A percentile compares a stretch with the other conserved stretches of the same genome.
These are phyloP conservation scores for Sakesphorus luctuosus DNA, from an alignment of 2,113 vertebrate genomes.

Conservation along the genomic window DNA sequence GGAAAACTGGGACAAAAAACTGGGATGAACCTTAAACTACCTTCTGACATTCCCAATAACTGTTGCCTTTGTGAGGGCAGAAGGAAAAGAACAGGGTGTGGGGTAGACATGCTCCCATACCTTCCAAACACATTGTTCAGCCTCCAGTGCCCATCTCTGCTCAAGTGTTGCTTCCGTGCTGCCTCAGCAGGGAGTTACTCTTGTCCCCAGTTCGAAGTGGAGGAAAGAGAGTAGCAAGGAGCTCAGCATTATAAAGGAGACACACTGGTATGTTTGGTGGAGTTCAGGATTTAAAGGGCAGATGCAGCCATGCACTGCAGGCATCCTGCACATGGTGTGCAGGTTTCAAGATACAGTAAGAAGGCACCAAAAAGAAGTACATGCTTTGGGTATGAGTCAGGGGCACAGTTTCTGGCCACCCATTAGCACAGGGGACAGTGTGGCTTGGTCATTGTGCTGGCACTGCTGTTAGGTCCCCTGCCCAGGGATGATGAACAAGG, in stretches of 20 bases:
- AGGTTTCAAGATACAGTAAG: not conserved
- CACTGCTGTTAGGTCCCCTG: not conserved
- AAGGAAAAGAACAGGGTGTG: not conserved
- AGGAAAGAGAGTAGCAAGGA: not conserved
- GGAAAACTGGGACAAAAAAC: not conserved
- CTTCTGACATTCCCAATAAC: not conserved
- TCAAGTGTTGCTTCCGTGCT: not conserved
- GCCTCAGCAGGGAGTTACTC: not conserved
- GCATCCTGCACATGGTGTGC: not conserved
- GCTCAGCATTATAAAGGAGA: not conserved
- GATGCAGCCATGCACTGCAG: accelerated
- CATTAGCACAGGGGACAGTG: not conserved
- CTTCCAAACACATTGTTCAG: accelerated
- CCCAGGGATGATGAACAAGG: not conserved
- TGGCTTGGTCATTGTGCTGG: accelerated
- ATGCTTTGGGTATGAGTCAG: not conserved
- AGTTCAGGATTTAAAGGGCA: not conserved
- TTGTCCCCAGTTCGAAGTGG: accelerated
- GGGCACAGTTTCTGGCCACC: not conserved
- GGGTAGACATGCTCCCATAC: not conserved
- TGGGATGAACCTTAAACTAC: not conserved
- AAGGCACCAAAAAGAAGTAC: not conserved
- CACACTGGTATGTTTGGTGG: accelerated
- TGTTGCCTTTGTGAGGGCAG: not conserved
- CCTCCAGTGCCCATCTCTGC: not conserved